phyloP scores from a whole-genome alignment of 2,888 invertebrate species.

The Troilus luridus region DNA sequence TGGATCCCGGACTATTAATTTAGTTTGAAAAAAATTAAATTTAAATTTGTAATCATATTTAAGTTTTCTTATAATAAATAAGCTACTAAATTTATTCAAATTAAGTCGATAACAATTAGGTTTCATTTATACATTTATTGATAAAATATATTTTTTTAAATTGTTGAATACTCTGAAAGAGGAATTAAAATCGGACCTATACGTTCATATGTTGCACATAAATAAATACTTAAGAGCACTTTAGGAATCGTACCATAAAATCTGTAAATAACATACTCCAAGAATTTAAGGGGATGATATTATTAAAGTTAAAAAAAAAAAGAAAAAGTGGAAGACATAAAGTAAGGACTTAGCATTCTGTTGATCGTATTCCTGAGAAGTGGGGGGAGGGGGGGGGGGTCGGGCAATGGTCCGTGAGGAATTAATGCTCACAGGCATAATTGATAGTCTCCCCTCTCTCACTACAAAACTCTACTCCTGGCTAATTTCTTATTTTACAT shows the following conservation, averaged over 20 bases:
- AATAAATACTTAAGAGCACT: not conserved
- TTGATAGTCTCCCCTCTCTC: constrained; percentile 38
- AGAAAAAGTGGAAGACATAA: constrained; percentile 32
- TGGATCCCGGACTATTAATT: too few relatives aligned
- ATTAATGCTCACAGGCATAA: constrained; percentile 46
- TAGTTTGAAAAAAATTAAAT: too few relatives aligned
- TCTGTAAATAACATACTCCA: constrained; percentile 1
- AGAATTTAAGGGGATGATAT: constrained; percentile 4
- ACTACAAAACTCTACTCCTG: not conserved
- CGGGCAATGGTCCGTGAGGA: constrained; percentile 51
- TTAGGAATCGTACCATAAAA: not conserved
- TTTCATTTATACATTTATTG: too few relatives aligned
- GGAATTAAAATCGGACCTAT: too few relatives aligned
- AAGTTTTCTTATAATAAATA: too few relatives aligned
- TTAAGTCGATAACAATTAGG: too few relatives aligned
- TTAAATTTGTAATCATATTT: too few relatives aligned
- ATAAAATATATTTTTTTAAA: too few relatives aligned
- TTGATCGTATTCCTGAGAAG: constrained; percentile 36
- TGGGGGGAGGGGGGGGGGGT: too few relatives aligned
- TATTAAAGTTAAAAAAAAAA: not conserved
- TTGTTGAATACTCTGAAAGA: too few relatives aligned
- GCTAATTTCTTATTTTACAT: constrained; percentile 42
- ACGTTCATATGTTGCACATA: not conserved
- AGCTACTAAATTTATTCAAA: too few relatives aligned
- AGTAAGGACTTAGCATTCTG: not conserved